Evolutionary conservation across 2,888 invertebrate genomes (phyloP).

Genomic region (Deroplatys truncata): DNA sequence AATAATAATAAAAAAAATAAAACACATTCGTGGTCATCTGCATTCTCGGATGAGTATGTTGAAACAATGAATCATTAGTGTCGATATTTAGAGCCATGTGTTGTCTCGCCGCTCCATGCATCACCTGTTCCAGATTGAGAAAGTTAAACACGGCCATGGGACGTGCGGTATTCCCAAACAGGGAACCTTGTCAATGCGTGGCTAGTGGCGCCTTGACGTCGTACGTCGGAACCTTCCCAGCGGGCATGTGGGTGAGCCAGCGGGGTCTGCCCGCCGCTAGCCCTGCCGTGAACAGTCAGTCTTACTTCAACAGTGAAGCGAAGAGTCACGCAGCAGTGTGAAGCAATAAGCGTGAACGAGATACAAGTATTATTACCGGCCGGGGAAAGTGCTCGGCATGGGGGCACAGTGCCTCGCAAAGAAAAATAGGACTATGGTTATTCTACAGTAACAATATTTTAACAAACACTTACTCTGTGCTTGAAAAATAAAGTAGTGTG

Average conservation of each 20-base stretch:
- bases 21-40: too few relatives aligned
- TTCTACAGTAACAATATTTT: not conserved
- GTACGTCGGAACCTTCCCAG: not conserved
- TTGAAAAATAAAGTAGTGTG: not conserved
- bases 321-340: not conserved
- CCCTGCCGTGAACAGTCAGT: not conserved
- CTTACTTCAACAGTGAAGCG: not conserved
- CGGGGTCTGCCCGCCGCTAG: not conserved
- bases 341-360: not conserved
- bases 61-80: too few relatives aligned
- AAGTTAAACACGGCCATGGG: not conserved
- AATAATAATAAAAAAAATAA: too few relatives aligned
- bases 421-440: not conserved
- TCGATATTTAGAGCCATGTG: too few relatives aligned
- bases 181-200: not conserved
- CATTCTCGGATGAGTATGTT: too few relatives aligned
- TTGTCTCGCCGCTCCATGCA: too few relatives aligned
- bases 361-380: not conserved
- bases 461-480: not conserved
- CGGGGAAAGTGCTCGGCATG: not conserved
- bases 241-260: not conserved
- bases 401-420: not conserved
- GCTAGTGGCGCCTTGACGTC: not conserved
- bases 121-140: not conserved
- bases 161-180: not conserved